Base-by-base conservation (phyloP, 2,888 invertebrate species). In the Plagodis pulveraria region DNA sequence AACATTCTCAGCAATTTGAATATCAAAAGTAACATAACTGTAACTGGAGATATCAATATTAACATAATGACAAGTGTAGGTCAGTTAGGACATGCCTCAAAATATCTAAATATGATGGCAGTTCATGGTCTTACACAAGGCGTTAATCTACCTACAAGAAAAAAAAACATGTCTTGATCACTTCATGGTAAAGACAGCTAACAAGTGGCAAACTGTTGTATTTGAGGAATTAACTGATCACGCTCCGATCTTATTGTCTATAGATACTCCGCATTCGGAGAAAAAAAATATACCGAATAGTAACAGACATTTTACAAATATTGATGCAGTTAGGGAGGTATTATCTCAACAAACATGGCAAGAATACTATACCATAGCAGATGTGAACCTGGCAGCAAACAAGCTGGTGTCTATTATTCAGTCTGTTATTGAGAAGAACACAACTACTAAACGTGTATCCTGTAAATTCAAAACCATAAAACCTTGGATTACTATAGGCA, bases 101-200 rank as follows among this genome's bases (percentile, higher is more conserved):
- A 45, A 32, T 45, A 45, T 45, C 10, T 45, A 6, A 45, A 45
- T 8, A 12, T 45, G 8, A 45, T 45, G 45, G 45, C 45, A 45
- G 11, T 22, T 0, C 32, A 33, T 11, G 45, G 45, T 33, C 32
- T 45, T 6, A 33, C 10, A 10, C 45, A 32, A 8, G 32, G 12
- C 43, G 22, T 43, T 22, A 12, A 43, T 12, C 12, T 43, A 43
- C 43, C 43, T 7, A 43, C 43, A 43, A 43, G 43, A 43, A n/a
- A 0, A 0, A 43, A 43, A 12, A 42, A n/a, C 10, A 1, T 42
- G 42, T n/a, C 6, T 38, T 22, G 22, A 22, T 22, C 22, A 22
- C 22, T 22, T 41, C n/a, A 41, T 41, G 41, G 10, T 41, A 5
- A 41, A 41, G 11, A 22, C 8, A 44, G 11, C 1, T 22, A 44